phyloP scores from a whole-genome alignment of 1,140 invertebrate species.

The Zaprionus taronus region DNA sequence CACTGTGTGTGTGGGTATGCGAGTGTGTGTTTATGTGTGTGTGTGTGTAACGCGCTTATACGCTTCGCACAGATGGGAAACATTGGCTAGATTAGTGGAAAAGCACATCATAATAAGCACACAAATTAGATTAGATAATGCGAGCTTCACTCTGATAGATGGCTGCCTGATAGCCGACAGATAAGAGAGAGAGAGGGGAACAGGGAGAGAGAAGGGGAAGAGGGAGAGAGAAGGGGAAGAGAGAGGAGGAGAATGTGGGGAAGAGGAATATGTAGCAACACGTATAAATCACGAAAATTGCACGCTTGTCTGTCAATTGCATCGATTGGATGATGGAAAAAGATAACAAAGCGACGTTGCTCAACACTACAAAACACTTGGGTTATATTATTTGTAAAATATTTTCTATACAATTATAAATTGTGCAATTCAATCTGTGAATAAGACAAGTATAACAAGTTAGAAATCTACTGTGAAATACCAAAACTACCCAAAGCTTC shows the following conservation, averaged over 20 bases:
- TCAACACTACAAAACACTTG: background rate
- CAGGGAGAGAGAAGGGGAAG: background rate
- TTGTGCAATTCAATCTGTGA: too few relatives aligned
- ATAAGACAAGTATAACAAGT: too few relatives aligned
- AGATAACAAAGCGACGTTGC: background rate
- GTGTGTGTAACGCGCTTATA: background rate
- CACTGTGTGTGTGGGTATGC: background rate
- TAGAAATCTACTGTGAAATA: too few relatives aligned
- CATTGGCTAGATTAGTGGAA: background rate
- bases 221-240: background rate
- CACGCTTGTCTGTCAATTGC: constrained; percentile 1
- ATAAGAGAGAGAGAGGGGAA: background rate
- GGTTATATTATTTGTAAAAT: background rate
- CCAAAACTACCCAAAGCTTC: too few relatives aligned
- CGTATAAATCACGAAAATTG: background rate
- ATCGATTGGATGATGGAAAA: background rate
- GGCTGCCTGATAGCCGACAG: constrained; percentile 6
- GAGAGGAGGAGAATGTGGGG: background rate
- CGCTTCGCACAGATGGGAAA: background rate
- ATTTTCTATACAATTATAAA: background rate
- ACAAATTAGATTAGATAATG: constrained; percentile 23
- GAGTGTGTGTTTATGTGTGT: background rate
- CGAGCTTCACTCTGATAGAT: constrained; percentile 2
- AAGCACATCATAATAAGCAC: constrained; percentile 12
- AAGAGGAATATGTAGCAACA: background rate